Percentiles rank a stretch among this genome's conserved stretches.
These are phyloP conservation scores for Macaria liturata DNA, from an alignment of 2,888 invertebrate genomes.

Conservation along the genomic window DNA sequence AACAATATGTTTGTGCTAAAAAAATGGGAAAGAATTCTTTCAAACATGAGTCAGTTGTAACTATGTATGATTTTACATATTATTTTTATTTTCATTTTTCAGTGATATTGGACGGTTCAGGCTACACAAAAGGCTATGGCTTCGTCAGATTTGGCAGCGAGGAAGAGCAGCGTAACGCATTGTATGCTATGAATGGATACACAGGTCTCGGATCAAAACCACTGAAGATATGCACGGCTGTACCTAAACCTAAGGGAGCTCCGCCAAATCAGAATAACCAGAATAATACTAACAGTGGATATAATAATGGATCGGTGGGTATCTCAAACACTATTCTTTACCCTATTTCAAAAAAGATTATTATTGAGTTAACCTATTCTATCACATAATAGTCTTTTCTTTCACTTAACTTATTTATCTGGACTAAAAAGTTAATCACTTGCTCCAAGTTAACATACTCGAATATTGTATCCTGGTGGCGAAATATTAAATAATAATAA, in stretches of 20 bases:
- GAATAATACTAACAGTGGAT: conserved; percentile 54
- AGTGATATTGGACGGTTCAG: conserved; percentile 95
- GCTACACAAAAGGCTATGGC: conserved; percentile 97
- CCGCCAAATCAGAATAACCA: conserved; percentile 56
- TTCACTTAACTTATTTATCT: no score
- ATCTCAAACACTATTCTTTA: background rate
- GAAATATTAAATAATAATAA: no score
- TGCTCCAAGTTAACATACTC: no score
- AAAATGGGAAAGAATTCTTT: no score
- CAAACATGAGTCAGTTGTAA: no score
- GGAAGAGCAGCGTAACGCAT: conserved; percentile 95
- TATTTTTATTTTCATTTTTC: conserved; percentile 43
- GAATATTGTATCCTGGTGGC: no score
- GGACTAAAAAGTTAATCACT: no score
- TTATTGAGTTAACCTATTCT: no score
- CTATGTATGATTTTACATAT: no score
- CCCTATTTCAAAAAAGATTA: background rate
- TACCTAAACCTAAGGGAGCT: conserved; percentile 90
- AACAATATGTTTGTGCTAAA: no score
- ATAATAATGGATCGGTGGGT: conserved; percentile 66
- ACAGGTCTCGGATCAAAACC: conserved; percentile 94
- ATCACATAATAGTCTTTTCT: no score
- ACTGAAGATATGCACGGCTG: conserved; percentile 95
- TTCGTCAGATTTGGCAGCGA: conserved; percentile 97
- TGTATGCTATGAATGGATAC: conserved; percentile 97